Conservation (phyloP, 1,140 invertebrate genomes). For the Diuraphis noxia region DNA sequence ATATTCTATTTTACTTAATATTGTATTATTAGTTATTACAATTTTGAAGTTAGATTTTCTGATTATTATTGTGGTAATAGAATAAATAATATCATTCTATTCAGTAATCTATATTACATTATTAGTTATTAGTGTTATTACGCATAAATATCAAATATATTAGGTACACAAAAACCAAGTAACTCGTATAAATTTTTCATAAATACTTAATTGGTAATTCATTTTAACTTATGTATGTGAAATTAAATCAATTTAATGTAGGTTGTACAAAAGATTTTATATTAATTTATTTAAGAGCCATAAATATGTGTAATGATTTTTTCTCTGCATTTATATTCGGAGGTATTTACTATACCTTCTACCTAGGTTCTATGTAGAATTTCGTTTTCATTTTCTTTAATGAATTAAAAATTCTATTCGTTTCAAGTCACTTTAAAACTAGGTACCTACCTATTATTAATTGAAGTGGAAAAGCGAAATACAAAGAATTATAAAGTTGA, state of each 20-base stretch:
- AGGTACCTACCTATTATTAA: not conserved
- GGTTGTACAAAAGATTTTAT: not conserved
- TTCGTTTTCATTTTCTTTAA: not conserved
- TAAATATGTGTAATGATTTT: not conserved
- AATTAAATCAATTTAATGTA: not conserved
- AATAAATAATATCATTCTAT: not conserved
- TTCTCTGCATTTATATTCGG: not conserved
- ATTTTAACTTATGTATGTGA: not conserved
- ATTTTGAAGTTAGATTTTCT: not conserved
- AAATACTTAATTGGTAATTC: not conserved
- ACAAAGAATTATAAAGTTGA: not conserved
- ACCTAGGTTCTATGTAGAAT: not conserved
- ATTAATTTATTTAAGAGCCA: not conserved
- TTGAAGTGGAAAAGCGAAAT: not conserved
- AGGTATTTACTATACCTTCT: no score
- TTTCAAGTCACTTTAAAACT: not conserved
- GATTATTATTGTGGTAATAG: not conserved
- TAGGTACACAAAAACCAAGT: not conserved
- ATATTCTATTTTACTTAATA: not conserved
- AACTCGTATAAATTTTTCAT: not conserved
- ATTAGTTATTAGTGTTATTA: no score
- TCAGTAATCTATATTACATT: not conserved
- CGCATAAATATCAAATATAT: not conserved
- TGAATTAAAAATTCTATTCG: not conserved
- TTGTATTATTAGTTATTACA: not conserved